Percentiles rank a stretch among this genome's conserved stretches.
Conservation (phyloP, 1,140 invertebrate genomes). For the Papilio dardanus region DNA sequence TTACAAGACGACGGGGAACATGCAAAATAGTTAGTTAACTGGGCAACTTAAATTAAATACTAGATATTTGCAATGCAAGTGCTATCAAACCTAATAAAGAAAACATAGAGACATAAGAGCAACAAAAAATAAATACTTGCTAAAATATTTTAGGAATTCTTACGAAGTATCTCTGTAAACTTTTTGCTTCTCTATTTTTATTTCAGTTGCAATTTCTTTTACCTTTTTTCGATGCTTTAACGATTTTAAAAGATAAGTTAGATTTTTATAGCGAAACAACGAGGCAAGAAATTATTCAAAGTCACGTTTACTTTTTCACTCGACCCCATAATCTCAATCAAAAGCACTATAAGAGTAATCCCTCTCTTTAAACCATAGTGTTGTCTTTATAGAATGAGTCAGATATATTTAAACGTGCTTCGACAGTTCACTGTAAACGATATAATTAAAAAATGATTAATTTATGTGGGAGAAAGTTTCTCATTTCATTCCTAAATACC, state of each 20-base stretch:
- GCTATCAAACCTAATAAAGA: too few relatives aligned
- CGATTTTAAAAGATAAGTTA: background rate
- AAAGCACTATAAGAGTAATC: too few relatives aligned
- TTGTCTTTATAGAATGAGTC: too few relatives aligned
- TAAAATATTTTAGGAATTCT: background rate
- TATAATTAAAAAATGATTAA: too few relatives aligned
- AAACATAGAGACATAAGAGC: too few relatives aligned
- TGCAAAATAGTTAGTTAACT: background rate
- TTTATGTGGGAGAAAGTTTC: background rate
- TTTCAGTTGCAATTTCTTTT: too few relatives aligned
- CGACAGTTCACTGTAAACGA: too few relatives aligned
- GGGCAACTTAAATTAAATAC: background rate
- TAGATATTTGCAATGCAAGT: background rate
- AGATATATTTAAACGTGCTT: too few relatives aligned
- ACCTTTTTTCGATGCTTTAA: background rate
- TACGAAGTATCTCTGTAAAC: too few relatives aligned
- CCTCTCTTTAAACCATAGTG: too few relatives aligned
- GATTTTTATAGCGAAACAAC: background rate
- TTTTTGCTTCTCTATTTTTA: too few relatives aligned
- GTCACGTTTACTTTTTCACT: background rate
- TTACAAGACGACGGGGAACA: background rate
- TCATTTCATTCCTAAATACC: constrained; percentile 3
- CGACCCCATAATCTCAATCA: background rate
- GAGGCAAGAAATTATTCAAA: background rate
- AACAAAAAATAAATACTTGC: too few relatives aligned